Base-by-base conservation (phyloP, 2,797 vertebrate species). In the Alosa sapidissima region DNA sequence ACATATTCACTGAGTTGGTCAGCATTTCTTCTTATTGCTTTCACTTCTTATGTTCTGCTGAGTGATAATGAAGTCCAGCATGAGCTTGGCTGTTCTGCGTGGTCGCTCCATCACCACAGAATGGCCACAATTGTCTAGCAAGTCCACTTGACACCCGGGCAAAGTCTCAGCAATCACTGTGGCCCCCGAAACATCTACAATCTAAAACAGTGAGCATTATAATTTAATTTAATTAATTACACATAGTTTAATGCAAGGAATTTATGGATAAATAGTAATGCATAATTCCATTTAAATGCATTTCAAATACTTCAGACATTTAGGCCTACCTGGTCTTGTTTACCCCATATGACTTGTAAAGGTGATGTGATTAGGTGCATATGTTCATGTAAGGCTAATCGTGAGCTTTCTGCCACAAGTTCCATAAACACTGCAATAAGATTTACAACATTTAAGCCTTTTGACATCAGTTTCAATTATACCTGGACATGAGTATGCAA, bases 41-140 rank as follows among this genome's bases (percentile, higher is more conserved):
- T 95, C 94, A 49, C 87, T 92, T 55, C 89, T 86, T 16, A 81
- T 88, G 83, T 91, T 95, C 90, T 97, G 96, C 92, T 97, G 94
- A 85, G 94, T 89, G 0, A 96, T 94, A 85, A 98, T 94, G 82
- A 99, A 99, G 87, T 99, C 97, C 54, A 97, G 87, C 21, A 99
- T 95, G 88, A 99, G 97, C 90, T 96, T 99, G 88, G 98, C 98
- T 0, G 96, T 97, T 89, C 96, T 96, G 82, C 96, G 94, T 3
- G 98, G 98, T 88, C 96, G 95, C 90, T 99, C 98, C 96, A 99
- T 97, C 82, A 96, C 96, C 91, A 99, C 97, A 0, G 96, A 96
- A 94, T 99, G 98, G 14, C 98, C 98, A 4, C 98, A 99, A 93
- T 97, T 99, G 87, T 99, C 98, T 93, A 99, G 93, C 89, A 99